These are phyloP conservation scores for Agrotis segetum DNA, from an alignment of 2,888 invertebrate genomes.

Conservation along the genomic window DNA sequence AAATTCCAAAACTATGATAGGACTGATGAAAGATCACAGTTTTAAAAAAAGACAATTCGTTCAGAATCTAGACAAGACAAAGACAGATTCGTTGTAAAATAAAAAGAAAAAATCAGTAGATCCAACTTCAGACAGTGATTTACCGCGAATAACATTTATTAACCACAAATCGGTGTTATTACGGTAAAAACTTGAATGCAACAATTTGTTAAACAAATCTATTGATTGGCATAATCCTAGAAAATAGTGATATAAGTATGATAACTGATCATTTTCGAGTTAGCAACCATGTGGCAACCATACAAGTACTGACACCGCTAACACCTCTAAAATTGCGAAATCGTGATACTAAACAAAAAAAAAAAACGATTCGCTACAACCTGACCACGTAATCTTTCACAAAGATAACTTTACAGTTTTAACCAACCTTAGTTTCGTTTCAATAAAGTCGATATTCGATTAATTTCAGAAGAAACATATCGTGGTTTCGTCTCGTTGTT, in stretches of 20 bases:
- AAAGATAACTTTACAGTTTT: constrained; percentile 17
- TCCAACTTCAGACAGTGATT: neutral
- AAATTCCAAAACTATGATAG: too few species aligned
- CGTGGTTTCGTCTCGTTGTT: constrained; percentile 45
- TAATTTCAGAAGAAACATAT: constrained; percentile 20
- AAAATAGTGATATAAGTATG: constrained; percentile 15
- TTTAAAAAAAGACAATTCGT: too few species aligned
- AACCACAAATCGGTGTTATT: constrained; percentile 9
- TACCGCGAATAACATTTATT: neutral
- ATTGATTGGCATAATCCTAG: constrained; percentile 1
- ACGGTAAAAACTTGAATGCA: constrained; percentile 5
- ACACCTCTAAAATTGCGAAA: constrained; percentile 75
- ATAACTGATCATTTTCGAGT: constrained; percentile 58
- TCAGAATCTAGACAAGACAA: too few species aligned
- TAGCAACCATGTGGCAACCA: constrained; percentile 57
- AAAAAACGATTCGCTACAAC: constrained; percentile 67
- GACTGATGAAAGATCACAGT: too few species aligned
- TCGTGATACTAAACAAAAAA: constrained; percentile 75
- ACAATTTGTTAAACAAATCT: constrained; percentile 45
- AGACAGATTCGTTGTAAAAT: too few species aligned
- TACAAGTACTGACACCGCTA: constrained; percentile 60
- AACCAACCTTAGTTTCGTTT: rapidly evolving
- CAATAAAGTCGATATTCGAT: constrained; percentile 39
- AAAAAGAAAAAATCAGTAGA: neutral
- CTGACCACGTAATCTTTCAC: constrained; percentile 55